Conservation (phyloP, 2,113 vertebrate genomes). For the Quiscalus mexicanus region DNA sequence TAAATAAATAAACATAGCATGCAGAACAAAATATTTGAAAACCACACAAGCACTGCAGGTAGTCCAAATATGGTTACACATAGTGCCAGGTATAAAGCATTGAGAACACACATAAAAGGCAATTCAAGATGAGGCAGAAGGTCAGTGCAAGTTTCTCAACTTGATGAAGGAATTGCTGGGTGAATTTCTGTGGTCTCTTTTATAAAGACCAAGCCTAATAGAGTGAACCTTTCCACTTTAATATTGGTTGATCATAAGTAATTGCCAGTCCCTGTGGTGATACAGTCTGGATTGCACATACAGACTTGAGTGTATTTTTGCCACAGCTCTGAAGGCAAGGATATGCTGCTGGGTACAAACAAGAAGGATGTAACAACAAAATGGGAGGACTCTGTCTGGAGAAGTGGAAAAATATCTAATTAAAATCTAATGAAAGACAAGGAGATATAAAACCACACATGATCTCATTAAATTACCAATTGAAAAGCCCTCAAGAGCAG, state of each 20-base stretch:
- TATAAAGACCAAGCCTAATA: neutral
- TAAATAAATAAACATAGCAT: rapidly evolving
- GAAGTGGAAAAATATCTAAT: neutral
- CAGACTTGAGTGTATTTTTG: neutral
- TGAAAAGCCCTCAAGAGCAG: neutral
- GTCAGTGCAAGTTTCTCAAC: neutral
- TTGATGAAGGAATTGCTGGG: neutral
- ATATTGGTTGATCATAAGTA: neutral
- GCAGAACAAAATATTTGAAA: neutral
- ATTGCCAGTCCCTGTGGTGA: neutral
- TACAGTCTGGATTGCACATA: neutral
- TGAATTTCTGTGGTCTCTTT: neutral
- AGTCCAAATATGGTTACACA: neutral
- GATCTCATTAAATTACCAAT: neutral
- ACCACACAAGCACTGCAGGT: rapidly evolving
- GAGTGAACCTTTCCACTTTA: neutral
- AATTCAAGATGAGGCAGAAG: neutral
- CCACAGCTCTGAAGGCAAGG: neutral
- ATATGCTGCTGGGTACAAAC: neutral
- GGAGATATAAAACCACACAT: neutral
- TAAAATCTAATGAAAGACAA: constrained; percentile 29
- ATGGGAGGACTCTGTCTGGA: neutral
- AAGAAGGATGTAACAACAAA: neutral
- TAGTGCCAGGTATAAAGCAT: neutral
- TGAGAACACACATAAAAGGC: neutral